These are phyloP conservation scores for Polymixis lichenea DNA, from an alignment of 2,888 invertebrate species.

Conservation along the genomic window DNA sequence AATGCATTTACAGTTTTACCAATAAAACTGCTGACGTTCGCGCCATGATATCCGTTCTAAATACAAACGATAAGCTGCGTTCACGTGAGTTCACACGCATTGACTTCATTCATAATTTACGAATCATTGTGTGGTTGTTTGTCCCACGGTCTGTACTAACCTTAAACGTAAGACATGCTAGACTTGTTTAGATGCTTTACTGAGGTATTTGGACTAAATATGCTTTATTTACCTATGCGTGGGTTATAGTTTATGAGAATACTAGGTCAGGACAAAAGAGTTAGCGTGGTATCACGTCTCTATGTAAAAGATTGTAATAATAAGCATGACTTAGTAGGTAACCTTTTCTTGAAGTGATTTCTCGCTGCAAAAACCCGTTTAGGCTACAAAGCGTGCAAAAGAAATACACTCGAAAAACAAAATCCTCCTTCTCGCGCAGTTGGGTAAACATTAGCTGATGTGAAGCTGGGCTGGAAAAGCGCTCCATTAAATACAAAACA, in stretches of 20 bases:
- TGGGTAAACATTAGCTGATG: neutral
- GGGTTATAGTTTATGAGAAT: constrained; percentile 12
- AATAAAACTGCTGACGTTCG: constrained; percentile 39
- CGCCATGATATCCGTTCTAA: constrained; percentile 50
- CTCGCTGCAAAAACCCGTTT: neutral
- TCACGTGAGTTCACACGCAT: constrained; percentile 47
- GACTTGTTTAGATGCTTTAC: constrained; percentile 23
- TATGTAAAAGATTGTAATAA: neutral
- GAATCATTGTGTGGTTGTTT: constrained; percentile 46
- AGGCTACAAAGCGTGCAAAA: too few relatives aligned
- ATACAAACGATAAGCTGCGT: constrained; percentile 49
- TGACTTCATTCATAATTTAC: constrained; percentile 59
- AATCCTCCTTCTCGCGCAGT: too few relatives aligned
- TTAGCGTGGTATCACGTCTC: too few relatives aligned
- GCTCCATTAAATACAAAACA: neutral
- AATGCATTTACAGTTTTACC: constrained; percentile 11
- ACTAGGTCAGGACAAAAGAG: constrained; percentile 1
- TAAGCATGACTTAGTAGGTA: neutral
- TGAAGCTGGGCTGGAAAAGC: neutral
- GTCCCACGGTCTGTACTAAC: constrained; percentile 52
- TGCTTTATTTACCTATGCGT: constrained; percentile 14
- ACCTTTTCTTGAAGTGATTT: neutral
- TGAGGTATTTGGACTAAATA: constrained; percentile 35
- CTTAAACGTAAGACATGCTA: constrained; percentile 39
- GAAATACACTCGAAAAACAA: too few relatives aligned